Percentiles rank a stretch among this genome's conserved stretches.
phyloP scores from a whole-genome alignment of 2,888 invertebrate species.

The Protula sp. region DNA sequence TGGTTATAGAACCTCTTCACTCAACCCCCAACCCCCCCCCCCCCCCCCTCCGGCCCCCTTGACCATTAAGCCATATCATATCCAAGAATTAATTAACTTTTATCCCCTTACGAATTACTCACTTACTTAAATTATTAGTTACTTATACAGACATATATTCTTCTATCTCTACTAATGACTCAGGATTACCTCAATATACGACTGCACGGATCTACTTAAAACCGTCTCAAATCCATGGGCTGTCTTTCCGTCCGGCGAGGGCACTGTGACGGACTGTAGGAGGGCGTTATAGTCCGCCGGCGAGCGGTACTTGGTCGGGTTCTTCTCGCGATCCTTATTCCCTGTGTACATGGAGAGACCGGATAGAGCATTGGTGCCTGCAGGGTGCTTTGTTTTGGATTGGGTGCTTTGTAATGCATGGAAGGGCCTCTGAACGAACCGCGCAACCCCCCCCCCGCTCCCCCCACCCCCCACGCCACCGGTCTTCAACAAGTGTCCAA shows the following conservation, averaged over 20 bases:
- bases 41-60: too few relatives aligned
- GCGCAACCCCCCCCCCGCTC: too few relatives aligned
- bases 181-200: conserved; percentile 52
- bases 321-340: conserved; percentile 16
- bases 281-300: conserved; percentile 52
- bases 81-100: background rate
- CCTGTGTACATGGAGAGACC: too few relatives aligned
- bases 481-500: too few relatives aligned
- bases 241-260: conserved; percentile 26
- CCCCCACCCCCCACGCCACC: too few relatives aligned
- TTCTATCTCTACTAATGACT: too few relatives aligned
- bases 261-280: conserved; percentile 26
- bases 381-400: too few relatives aligned
- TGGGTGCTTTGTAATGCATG: too few relatives aligned
- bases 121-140: background rate
- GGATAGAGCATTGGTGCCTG: too few relatives aligned
- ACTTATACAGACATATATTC: background rate
- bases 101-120: background rate
- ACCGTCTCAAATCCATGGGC: conserved; percentile 42
- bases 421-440: background rate
- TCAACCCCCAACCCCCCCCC: too few relatives aligned
- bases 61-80: too few relatives aligned
- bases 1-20: too few relatives aligned
- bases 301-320: conserved; percentile 53
- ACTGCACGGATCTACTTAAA: conserved; percentile 45